These are phyloP conservation scores for Alviniconcha strummeri DNA, from an alignment of 2,888 invertebrate species.

Conservation along the genomic window DNA sequence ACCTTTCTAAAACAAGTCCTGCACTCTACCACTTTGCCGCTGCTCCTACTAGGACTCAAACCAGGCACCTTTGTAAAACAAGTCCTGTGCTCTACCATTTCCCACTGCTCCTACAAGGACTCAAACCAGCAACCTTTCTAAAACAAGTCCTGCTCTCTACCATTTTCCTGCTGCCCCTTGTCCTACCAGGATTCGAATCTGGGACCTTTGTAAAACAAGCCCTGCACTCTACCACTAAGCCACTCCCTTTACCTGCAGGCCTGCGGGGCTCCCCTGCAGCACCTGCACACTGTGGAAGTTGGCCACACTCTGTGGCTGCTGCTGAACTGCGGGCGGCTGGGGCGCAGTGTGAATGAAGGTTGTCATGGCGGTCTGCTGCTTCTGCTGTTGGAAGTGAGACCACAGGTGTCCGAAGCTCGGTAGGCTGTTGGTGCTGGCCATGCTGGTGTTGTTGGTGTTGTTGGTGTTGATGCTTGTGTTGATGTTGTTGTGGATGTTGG, in stretches of 20 bases:
- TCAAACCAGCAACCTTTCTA: no score
- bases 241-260: constrained; percentile 10
- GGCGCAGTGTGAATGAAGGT: constrained; percentile 24
- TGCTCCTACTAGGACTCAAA: no score
- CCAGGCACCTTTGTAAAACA: no score
- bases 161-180: no score
- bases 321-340: constrained; percentile 35
- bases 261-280: constrained; percentile 28
- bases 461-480: constrained; percentile 12
- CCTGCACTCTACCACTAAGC: no score
- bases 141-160: no score
- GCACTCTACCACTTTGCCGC: no score
- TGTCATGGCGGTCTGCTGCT: constrained; percentile 44
- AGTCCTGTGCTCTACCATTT: no score
- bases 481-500: constrained; percentile 27
- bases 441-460: not conserved
- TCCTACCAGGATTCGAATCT: no score
- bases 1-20: no score
- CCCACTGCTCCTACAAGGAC: no score
- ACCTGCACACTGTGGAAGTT: constrained; percentile 31
- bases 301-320: constrained; percentile 46
- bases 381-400: constrained; percentile 51
- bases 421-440: constrained; percentile 32
- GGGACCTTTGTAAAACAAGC: no score
- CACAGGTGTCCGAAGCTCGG: constrained; percentile 63